phyloP scores from a whole-genome alignment of 1,140 invertebrate genomes.

The Globodera ellingtonae region DNA sequence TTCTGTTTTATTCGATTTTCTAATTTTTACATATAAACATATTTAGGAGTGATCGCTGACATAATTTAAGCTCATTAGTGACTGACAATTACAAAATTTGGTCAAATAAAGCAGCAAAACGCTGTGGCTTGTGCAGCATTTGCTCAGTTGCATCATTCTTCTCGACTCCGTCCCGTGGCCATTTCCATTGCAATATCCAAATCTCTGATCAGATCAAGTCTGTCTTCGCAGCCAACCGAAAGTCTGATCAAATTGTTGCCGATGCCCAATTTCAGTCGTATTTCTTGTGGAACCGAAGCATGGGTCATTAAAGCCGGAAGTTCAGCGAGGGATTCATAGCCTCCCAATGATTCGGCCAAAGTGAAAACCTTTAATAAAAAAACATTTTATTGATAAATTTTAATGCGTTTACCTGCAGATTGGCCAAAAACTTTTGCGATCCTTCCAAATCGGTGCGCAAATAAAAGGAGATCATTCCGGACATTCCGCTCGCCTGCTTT shows the following conservation, averaged over 20 bases:
- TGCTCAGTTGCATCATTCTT: not conserved
- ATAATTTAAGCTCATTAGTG: too few species aligned
- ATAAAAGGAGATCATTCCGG: constrained; percentile 86
- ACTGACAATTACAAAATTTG: too few species aligned
- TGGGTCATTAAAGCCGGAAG: constrained; percentile 66
- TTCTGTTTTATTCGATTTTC: too few species aligned
- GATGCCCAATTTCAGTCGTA: constrained; percentile 78
- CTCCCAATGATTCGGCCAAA: constrained; percentile 68
- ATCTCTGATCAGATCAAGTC: constrained; percentile 84
- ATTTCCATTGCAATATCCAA: constrained; percentile 69
- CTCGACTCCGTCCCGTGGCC: constrained; percentile 15
- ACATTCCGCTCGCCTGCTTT: constrained; percentile 72
- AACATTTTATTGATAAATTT: not conserved
- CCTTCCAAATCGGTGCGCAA: constrained; percentile 75
- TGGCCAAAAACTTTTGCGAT: constrained; percentile 75
- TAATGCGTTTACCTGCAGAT: constrained; percentile 56
- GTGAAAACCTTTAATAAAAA: constrained; percentile 65
- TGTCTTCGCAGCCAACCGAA: constrained; percentile 87
- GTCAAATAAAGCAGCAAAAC: too few species aligned
- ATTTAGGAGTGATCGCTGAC: too few species aligned
- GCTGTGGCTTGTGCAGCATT: too few species aligned
- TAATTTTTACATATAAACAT: too few species aligned
- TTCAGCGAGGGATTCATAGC: constrained; percentile 69
- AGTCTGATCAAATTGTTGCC: constrained; percentile 83
- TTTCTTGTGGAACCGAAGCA: constrained; percentile 67